Percentiles rank a stretch among this genome's conserved stretches.
Evolutionary conservation across 2,113 vertebrate genomes (phyloP).

Genomic region (Triplophysa siluroides): DNA sequence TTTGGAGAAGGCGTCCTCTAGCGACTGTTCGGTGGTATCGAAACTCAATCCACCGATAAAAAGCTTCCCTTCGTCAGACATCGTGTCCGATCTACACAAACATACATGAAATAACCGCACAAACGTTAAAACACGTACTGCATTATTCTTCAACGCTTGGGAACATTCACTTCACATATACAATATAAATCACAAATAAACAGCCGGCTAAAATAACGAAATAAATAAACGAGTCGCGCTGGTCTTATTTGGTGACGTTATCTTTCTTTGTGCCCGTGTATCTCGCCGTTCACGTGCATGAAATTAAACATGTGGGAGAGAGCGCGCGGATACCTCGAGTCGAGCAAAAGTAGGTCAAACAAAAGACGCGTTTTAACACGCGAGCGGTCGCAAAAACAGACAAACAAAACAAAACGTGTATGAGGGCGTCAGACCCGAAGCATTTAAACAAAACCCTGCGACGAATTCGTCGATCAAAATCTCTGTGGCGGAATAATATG

Average conservation of each 20-base stretch:
- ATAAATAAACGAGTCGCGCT: accelerated
- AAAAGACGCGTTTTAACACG: background rate
- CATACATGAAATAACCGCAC: background rate
- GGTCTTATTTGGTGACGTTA: background rate
- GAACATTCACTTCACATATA: no score
- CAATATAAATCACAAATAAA: background rate
- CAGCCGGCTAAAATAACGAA: background rate
- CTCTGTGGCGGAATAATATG: background rate
- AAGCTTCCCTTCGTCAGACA: slow-evolving; percentile 95
- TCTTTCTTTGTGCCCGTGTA: accelerated
- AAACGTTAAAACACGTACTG: background rate
- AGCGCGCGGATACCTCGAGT: background rate
- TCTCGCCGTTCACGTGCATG: accelerated
- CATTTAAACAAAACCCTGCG: background rate
- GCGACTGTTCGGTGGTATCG: slow-evolving; percentile 89
- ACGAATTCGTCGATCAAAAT: background rate
- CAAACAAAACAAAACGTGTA: background rate
- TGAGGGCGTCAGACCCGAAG: accelerated
- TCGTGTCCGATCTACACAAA: slow-evolving; percentile 60
- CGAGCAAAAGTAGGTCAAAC: slow-evolving; percentile 7
- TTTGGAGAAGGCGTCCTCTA: slow-evolving; percentile 91
- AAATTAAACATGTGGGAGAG: background rate
- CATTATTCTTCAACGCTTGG: no score
- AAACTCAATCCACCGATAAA: slow-evolving; percentile 95
- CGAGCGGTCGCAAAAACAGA: background rate